Conservation (phyloP, 1,140 invertebrate genomes). For the Zaprionus ornatus region DNA sequence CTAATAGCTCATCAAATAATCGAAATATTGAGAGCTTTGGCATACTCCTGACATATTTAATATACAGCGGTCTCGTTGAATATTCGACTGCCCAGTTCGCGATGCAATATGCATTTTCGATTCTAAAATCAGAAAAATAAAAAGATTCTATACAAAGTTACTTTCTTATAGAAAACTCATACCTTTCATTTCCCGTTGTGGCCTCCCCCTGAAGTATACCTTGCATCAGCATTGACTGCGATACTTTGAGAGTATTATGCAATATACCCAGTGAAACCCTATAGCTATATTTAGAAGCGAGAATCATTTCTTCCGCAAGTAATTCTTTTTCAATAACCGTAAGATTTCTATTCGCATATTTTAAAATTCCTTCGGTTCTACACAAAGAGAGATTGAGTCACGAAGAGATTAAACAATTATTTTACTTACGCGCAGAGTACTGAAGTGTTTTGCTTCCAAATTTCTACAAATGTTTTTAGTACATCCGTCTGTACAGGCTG, state of each 20-base stretch:
- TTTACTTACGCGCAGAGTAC: neutral
- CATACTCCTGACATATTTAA: neutral
- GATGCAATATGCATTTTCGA: conserved; percentile 75
- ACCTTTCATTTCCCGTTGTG: conserved; percentile 55
- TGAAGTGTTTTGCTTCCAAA: neutral
- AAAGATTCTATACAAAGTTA: neutral
- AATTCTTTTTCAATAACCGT: conserved; percentile 2
- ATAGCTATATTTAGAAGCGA: neutral
- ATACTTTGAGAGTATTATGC: neutral
- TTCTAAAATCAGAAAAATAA: conserved; percentile 6
- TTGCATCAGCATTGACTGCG: neutral
- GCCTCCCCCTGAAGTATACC: conserved; percentile 35
- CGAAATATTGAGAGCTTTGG: neutral
- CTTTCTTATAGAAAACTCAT: neutral
- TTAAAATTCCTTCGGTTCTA: conserved; percentile 28
- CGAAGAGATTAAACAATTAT: neutral
- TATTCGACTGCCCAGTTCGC: conserved; percentile 24
- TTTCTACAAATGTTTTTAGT: neutral
- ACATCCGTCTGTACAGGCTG: conserved; percentile 20
- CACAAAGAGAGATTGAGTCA: neutral
- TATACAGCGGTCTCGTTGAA: neutral
- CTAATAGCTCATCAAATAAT: neutral
- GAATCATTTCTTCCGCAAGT: conserved; percentile 11
- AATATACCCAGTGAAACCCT: neutral
- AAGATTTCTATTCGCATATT: conserved; percentile 29